Evolutionary conservation across 35 echinoderm and acorn worm species (phyloP).

Genomic region (Antedon bifida): DNA sequence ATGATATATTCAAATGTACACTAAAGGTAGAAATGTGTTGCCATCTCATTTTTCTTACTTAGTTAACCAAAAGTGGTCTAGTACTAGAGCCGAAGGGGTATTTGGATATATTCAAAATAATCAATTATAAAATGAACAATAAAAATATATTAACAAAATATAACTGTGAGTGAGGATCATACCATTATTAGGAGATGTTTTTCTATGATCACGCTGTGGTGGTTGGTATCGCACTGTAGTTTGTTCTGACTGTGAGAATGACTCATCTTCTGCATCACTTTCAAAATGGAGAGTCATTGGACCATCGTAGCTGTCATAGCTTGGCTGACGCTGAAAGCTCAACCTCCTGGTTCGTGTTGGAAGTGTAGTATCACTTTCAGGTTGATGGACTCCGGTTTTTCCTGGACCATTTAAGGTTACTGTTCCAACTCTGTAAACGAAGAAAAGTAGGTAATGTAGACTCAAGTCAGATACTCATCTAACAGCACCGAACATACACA

Average conservation of each 20-base stretch:
- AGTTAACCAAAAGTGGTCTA: too few relatives aligned
- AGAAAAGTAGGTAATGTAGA: background rate
- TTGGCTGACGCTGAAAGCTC: background rate
- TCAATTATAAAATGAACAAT: too few relatives aligned
- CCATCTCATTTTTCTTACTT: too few relatives aligned
- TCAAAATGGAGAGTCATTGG: background rate
- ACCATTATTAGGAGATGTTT: background rate
- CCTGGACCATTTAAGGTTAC: background rate
- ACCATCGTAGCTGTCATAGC: background rate
- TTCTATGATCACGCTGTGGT: background rate
- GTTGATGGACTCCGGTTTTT: background rate
- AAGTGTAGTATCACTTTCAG: background rate
- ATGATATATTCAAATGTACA: too few relatives aligned
- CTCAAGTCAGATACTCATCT: too few relatives aligned
- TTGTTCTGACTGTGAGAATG: background rate
- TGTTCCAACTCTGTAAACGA: background rate
- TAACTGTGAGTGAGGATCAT: too few relatives aligned
- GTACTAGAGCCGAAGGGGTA: too few relatives aligned
- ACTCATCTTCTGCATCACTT: background rate
- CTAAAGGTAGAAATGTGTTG: too few relatives aligned
- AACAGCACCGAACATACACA: too few relatives aligned
- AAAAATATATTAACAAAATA: too few relatives aligned
- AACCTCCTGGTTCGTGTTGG: background rate
- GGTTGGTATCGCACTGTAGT: background rate
- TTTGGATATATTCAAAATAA: too few relatives aligned